A percentile compares a stretch with the other conserved stretches of the same genome.
Evolutionary conservation across 1,140 invertebrate species (phyloP).

Genomic region (Atopsyche davidsoni): DNA sequence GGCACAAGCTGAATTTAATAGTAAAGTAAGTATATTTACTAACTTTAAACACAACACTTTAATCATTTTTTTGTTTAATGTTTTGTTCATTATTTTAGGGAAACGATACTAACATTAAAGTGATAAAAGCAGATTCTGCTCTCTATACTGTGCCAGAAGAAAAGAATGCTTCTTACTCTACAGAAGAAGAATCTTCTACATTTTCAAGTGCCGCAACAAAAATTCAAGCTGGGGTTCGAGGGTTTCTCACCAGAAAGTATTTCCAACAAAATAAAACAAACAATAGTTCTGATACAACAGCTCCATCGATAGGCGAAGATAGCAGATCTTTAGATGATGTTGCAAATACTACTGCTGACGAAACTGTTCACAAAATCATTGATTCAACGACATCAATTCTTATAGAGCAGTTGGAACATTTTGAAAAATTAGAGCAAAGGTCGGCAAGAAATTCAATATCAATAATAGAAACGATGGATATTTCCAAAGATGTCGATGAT

Average conservation of each 20-base stretch:
- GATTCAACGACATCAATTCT: slow-evolving; percentile 18
- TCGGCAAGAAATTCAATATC: slow-evolving; percentile 9
- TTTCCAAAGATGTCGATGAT: slow-evolving; percentile 21
- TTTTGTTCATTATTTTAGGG: slow-evolving; percentile 1
- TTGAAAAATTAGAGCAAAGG: slow-evolving; percentile 24
- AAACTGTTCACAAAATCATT: slow-evolving; percentile 24
- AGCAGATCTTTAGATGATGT: slow-evolving; percentile 28
- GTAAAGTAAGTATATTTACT: slow-evolving; percentile 4
- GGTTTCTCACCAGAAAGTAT: slow-evolving; percentile 27
- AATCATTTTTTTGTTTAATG: neutral
- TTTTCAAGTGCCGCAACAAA: slow-evolving; percentile 30
- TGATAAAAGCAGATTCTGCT: no score
- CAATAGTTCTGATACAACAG: slow-evolving; percentile 26
- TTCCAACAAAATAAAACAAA: slow-evolving; percentile 23
- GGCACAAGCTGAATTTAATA: neutral
- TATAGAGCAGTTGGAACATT: slow-evolving; percentile 26
- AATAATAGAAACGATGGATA: slow-evolving; percentile 17
- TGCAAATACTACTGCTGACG: slow-evolving; percentile 17
- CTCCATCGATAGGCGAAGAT: slow-evolving; percentile 29
- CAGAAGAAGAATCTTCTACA: slow-evolving; percentile 28
- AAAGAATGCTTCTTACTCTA: slow-evolving; percentile 23
- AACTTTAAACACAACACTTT: neutral
- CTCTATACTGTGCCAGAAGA: slow-evolving; percentile 26
- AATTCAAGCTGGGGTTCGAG: slow-evolving; percentile 28
- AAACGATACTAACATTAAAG: neutral